Evolutionary conservation across 2,797 vertebrate genomes (phyloP).

Genomic region (Gymnopithys bicolor): DNA sequence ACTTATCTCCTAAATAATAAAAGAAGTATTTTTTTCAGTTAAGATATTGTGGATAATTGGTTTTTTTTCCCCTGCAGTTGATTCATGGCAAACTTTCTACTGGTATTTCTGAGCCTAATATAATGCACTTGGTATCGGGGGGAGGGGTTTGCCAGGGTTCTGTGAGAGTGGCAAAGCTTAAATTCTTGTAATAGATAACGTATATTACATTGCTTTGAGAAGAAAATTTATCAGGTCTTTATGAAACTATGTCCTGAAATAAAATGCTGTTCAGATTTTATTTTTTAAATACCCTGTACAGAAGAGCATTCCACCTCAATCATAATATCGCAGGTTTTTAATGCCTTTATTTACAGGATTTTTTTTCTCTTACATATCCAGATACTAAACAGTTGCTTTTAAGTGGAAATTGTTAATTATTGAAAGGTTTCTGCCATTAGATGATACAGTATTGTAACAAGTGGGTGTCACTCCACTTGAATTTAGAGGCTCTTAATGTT

Average conservation of each 20-base stretch:
- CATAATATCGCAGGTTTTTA: not conserved
- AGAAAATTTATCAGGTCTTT: not conserved
- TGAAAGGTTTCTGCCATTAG: not conserved
- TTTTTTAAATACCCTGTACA: not conserved
- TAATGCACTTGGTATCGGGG: not conserved
- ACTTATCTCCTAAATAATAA: not conserved
- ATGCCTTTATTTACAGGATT: not conserved
- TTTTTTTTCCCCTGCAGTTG: not conserved
- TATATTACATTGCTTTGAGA: not conserved
- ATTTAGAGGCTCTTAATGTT: conserved; percentile 29
- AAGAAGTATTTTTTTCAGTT: not conserved
- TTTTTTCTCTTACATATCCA: not conserved
- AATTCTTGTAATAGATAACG: not conserved
- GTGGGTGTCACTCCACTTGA: not conserved
- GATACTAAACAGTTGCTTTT: not conserved
- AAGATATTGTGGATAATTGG: not conserved
- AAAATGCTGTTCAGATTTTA: not conserved
- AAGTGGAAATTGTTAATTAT: conserved; percentile 2
- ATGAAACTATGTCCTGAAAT: not conserved
- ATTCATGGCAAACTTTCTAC: not conserved
- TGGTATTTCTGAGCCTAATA: not conserved
- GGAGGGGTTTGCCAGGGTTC: not conserved
- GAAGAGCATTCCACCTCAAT: not conserved
- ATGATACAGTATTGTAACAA: not conserved
- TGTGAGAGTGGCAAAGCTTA: not conserved